Evolutionary conservation across 2,113 vertebrate genomes (phyloP).

Genomic region (Lates calcarifer): DNA sequence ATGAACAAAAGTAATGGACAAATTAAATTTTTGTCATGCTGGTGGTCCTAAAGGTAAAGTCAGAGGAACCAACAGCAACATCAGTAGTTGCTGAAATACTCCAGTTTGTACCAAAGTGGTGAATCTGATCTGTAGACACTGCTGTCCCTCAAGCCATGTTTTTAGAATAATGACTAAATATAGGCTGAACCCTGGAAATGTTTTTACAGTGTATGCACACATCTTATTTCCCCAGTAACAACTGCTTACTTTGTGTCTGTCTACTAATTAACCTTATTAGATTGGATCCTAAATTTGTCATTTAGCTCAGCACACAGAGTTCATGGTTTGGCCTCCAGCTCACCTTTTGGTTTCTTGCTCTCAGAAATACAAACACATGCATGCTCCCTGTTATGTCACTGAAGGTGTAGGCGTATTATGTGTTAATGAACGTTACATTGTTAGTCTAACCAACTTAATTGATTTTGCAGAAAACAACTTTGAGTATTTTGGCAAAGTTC

Average conservation of each 20-base stretch:
- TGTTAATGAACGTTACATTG: neutral
- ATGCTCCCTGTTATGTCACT: neutral
- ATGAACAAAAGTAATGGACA: neutral
- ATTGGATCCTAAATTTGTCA: neutral
- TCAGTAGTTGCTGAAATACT: neutral
- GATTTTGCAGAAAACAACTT: neutral
- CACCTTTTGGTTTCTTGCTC: neutral
- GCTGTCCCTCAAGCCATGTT: neutral
- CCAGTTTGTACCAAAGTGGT: neutral
- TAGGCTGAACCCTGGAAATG: neutral
- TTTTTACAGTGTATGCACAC: neutral
- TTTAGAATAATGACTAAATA: neutral
- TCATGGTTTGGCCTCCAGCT: neutral
- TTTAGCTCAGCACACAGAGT: neutral
- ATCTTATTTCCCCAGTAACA: neutral
- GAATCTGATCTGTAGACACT: neutral
- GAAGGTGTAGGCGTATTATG: neutral
- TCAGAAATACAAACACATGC: neutral
- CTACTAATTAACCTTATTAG: slow-evolving; percentile 3
- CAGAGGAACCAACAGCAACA: neutral
- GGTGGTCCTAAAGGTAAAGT: neutral
- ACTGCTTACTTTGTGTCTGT: neutral
- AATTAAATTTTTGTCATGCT: neutral
- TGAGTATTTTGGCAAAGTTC: too few relatives aligned
- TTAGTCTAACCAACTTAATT: neutral